Conservation (phyloP, 2,797 vertebrate genomes). For the Hydrophis major region DNA sequence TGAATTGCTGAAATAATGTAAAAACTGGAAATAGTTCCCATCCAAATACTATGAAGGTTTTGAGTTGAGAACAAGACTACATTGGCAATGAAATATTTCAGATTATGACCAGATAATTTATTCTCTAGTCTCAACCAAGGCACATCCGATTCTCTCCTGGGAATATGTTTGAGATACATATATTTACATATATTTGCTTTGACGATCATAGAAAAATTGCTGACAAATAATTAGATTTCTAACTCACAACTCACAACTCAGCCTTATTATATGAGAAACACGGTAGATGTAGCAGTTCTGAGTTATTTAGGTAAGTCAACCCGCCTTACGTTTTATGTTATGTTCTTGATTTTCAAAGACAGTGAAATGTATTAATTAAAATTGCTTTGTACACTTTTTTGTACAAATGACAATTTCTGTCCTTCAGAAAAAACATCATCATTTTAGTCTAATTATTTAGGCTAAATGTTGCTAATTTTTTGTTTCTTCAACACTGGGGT, state of each 20-base stretch:
- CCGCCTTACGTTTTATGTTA: background rate
- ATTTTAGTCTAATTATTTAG: too few species aligned
- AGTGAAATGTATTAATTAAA: background rate
- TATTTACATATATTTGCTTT: background rate
- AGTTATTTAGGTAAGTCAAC: background rate
- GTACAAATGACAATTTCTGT: background rate
- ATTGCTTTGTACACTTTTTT: background rate
- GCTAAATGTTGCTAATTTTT: background rate
- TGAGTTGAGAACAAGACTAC: background rate
- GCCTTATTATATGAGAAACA: too few species aligned
- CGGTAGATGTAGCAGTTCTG: background rate
- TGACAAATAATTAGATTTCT: background rate
- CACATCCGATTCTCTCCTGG: background rate
- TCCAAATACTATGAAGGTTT: background rate
- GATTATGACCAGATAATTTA: background rate
- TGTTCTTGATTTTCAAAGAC: conserved; percentile 2
- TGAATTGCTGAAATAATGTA: background rate
- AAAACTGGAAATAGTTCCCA: background rate
- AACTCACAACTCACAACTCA: background rate
- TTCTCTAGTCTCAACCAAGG: background rate
- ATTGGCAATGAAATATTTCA: background rate
- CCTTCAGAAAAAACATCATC: background rate
- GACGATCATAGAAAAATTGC: background rate
- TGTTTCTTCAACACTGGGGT: background rate
- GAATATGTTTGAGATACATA: background rate